Conservation (phyloP, 64 coral and sea anemone genomes). For the Astreopora myriophthalma region DNA sequence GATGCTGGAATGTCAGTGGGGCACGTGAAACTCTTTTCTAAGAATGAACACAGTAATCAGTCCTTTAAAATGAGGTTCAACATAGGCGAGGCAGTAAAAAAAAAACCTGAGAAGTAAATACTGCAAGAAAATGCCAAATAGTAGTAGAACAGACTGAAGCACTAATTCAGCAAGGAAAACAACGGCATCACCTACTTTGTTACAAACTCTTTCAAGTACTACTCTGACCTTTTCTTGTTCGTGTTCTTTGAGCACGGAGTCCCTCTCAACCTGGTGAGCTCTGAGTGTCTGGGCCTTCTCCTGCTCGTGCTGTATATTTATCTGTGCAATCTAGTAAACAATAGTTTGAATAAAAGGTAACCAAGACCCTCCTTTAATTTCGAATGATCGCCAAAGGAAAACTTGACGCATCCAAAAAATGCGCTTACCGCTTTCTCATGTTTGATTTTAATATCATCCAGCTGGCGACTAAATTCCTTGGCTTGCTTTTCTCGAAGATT, state of each 20-base stretch:
- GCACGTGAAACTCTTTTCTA: no score
- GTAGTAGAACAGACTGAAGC: no score
- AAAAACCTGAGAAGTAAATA: no score
- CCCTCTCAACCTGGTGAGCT: slow-evolving; percentile 86
- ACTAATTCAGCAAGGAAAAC: no score
- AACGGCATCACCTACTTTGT: neutral
- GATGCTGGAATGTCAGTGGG: no score
- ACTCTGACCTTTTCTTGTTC: slow-evolving; percentile 83
- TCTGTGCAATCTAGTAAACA: slow-evolving; percentile 82
- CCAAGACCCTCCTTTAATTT: neutral
- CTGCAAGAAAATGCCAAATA: no score
- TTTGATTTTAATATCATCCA: slow-evolving; percentile 83
- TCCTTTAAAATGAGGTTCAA: no score
- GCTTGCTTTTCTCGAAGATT: slow-evolving; percentile 95
- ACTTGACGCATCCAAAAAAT: neutral
- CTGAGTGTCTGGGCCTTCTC: slow-evolving; percentile 88
- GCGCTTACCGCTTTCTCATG: slow-evolving; percentile 83
- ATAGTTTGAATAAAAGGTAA: no score
- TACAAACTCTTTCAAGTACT: neutral
- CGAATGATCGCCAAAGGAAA: neutral
- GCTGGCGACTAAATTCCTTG: slow-evolving; percentile 86
- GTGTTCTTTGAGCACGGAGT: slow-evolving; percentile 71
- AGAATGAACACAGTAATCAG: no score
- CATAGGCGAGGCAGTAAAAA: no score
- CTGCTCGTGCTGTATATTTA: slow-evolving; percentile 91